A percentile compares a stretch with the other conserved stretches of the same genome.
phyloP scores from a whole-genome alignment of 2,797 vertebrate species.

The Geotrypetes seraphini region DNA sequence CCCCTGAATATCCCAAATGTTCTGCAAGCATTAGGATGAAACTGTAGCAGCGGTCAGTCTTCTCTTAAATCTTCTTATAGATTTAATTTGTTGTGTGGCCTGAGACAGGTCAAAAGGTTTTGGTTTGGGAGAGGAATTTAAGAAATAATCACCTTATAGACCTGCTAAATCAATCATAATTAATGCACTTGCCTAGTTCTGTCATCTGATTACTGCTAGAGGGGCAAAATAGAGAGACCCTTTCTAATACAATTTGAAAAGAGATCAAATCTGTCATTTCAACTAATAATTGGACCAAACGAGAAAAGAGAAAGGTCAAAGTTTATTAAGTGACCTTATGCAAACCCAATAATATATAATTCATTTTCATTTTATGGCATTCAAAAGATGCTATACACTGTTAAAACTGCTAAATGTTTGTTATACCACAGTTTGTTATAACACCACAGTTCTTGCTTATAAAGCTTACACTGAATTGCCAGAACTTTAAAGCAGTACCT shows the following conservation, averaged over 20 bases:
- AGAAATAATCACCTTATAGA: conserved; percentile 86
- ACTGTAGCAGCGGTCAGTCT: conserved; percentile 43
- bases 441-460: conserved; percentile 6
- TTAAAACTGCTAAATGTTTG: conserved; percentile 29
- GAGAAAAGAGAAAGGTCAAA: conserved; percentile 65
- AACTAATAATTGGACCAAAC: conserved; percentile 83
- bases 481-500: conserved; percentile 36
- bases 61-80: conserved; percentile 79
- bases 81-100: conserved; percentile 83
- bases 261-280: conserved; percentile 85
- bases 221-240: conserved; percentile 65
- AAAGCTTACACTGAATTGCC: neutral
- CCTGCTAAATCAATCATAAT: conserved; percentile 92
- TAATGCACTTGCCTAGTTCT: conserved; percentile 77
- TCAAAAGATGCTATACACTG: conserved; percentile 49
- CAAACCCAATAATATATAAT: conserved; percentile 63
- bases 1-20: too few relatives aligned
- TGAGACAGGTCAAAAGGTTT: conserved; percentile 86
- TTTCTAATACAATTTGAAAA: conserved; percentile 75
- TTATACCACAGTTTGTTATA: conserved; percentile 16
- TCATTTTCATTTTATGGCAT: conserved; percentile 64
- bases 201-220: conserved; percentile 75
- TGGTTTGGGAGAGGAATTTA: conserved; percentile 72
- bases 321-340: conserved; percentile 59
- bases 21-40: too few relatives aligned